Base-by-base conservation (phyloP, 2,113 vertebrate genomes). In the Bombycilla garrulus region DNA sequence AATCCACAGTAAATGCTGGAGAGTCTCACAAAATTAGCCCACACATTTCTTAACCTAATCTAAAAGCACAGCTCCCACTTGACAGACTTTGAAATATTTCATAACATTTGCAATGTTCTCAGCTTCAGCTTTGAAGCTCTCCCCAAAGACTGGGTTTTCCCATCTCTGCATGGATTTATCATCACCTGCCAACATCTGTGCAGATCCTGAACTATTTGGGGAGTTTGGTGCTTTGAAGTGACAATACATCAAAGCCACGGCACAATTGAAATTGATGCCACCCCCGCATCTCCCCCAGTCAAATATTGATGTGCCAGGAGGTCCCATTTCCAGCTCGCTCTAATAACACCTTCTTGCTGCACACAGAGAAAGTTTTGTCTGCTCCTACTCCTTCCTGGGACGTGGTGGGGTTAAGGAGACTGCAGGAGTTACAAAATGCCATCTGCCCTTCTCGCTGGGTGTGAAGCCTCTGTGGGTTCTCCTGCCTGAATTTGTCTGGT, bases 141-240 rank as follows among this genome's bases (percentile, higher is more conserved):
- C 88, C 92, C 92, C 69, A 67, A 81, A 88, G 91, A 66, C 86
- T 26, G 80, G 11, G 20, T 80, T 82, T 93, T 72, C 62, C 92
- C 3, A 4, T 88, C 80, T 78, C 91, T 66, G 60, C 42, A 1
- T 19, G 73, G 86, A 88, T 93, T 95, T 95, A 88, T 81, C 87
- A 94, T 92, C 94, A 91, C 92, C 88, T 94, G 94, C 60, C 94
- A 93, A 86, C 72, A 64, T 26, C 92, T 35, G 67, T 4, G 3
- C 22, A 0, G 38, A 93, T 79, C 80, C 86, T 71, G 69, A 92
- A 65, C 48, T 62, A 20, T 60, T 29, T 0, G 10, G 38, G 56
- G 91, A 64, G 35, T 44, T 91, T 47, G 6, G 18, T 28, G 80
- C 94, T 81, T 89, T 95, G 83, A 95, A 96, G 86, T 88, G 88